Conservation (phyloP, 1,140 invertebrate genomes). For the Chironomus tepperi region DNA sequence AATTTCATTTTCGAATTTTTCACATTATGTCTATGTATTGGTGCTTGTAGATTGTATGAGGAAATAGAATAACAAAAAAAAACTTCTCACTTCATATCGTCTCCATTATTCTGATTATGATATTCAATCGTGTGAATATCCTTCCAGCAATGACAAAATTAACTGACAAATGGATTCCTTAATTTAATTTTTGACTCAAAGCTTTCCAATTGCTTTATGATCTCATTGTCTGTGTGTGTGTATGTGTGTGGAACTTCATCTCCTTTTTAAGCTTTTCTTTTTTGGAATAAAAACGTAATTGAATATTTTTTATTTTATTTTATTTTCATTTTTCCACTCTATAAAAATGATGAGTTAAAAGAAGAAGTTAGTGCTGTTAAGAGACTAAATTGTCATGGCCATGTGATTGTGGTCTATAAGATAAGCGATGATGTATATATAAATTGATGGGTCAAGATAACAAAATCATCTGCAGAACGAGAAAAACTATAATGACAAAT, state of each 20-base stretch:
- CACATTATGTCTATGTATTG: too few species aligned
- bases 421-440: not conserved
- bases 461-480: slow-evolving; percentile 5
- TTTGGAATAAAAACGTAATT: too few species aligned
- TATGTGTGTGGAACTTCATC: too few species aligned
- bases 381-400: too few species aligned
- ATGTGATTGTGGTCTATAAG: not conserved
- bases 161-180: not conserved
- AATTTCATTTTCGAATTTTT: too few species aligned
- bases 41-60: too few species aligned
- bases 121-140: not conserved
- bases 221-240: too few species aligned
- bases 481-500: not conserved
- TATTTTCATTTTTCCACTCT: not conserved
- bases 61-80: too few species aligned
- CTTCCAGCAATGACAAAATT: not conserved
- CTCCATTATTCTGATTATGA: too few species aligned
- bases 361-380: not conserved
- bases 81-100: too few species aligned
- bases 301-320: not conserved
- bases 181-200: not conserved
- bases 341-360: not conserved
- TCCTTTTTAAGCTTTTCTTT: too few species aligned
- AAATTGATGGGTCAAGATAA: not conserved
- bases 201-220: too few species aligned